phyloP scores from a whole-genome alignment of 2,888 invertebrate species.

The Mactromeris polynyma region DNA sequence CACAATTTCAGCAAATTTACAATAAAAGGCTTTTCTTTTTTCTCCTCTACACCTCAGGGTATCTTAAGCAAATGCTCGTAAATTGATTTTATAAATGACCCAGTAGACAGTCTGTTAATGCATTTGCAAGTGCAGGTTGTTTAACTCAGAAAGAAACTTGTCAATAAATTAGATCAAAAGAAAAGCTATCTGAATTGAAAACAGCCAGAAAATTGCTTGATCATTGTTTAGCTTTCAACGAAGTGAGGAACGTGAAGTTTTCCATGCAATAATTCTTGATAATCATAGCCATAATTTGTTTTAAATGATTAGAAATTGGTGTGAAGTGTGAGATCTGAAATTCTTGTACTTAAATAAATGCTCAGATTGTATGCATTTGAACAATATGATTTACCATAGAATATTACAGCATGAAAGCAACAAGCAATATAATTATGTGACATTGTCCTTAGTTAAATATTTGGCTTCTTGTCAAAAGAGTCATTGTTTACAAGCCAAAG shows the following conservation, averaged over 20 bases:
- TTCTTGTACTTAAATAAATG: too few species aligned
- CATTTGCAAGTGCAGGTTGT: not conserved
- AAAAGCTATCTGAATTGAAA: not conserved
- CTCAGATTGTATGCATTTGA: too few species aligned
- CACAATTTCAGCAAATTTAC: not conserved
- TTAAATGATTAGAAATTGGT: not conserved
- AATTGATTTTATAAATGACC: slow-evolving; percentile 11
- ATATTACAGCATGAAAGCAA: too few species aligned
- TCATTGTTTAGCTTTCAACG: slow-evolving; percentile 5
- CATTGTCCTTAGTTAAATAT: too few species aligned
- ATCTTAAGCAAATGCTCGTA: not conserved
- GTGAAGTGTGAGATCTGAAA: not conserved
- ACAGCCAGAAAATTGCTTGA: not conserved
- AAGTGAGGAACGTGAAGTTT: not conserved
- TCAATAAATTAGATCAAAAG: slow-evolving; percentile 5
- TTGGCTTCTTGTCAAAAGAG: too few species aligned
- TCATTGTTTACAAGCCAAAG: too few species aligned
- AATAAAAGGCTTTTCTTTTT: slow-evolving; percentile 3
- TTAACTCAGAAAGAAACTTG: not conserved
- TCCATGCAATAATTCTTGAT: not conserved
- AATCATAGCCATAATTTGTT: not conserved
- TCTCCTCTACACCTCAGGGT: not conserved
- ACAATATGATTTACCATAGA: too few species aligned
- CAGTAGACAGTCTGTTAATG: not conserved
- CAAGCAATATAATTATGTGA: too few species aligned